These are phyloP conservation scores for Enteromius anoplus DNA, from an alignment of 2,797 vertebrate genomes.

Conservation along the genomic window DNA sequence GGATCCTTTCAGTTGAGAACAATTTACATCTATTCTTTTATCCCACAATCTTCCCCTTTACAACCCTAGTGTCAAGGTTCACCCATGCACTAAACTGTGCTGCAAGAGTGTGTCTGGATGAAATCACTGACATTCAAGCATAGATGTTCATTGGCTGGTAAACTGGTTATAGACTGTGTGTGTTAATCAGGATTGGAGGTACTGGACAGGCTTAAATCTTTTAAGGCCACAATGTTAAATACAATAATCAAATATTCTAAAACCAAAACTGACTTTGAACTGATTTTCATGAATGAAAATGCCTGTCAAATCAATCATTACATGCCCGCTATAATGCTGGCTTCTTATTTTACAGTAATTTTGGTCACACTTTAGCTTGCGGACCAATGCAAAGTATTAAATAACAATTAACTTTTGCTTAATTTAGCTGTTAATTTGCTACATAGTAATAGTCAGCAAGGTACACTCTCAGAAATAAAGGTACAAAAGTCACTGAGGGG, in stretches of 20 bases:
- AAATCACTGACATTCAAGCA: constrained; percentile 34
- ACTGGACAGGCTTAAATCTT: background rate
- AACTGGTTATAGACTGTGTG: background rate
- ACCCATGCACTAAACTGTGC: background rate
- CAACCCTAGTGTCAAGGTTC: constrained; percentile 20
- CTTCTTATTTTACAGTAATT: background rate
- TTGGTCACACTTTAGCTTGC: background rate
- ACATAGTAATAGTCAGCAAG: background rate
- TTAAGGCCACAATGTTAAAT: background rate
- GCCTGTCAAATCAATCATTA: background rate
- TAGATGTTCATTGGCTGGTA: background rate
- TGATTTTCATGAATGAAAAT: background rate
- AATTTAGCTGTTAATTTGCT: background rate
- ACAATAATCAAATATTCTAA: background rate
- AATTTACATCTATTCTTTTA: constrained; percentile 49
- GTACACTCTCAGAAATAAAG: no score
- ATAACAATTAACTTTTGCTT: background rate
- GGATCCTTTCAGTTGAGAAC: constrained; percentile 39
- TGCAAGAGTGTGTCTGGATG: constrained; percentile 9
- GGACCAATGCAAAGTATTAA: background rate
- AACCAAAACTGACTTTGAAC: background rate
- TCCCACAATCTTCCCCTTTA: constrained; percentile 30
- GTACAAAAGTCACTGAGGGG: no score
- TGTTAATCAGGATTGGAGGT: background rate
- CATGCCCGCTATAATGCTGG: background rate